phyloP scores from a whole-genome alignment of 2,888 invertebrate species.

The Drosophila helvetica region DNA sequence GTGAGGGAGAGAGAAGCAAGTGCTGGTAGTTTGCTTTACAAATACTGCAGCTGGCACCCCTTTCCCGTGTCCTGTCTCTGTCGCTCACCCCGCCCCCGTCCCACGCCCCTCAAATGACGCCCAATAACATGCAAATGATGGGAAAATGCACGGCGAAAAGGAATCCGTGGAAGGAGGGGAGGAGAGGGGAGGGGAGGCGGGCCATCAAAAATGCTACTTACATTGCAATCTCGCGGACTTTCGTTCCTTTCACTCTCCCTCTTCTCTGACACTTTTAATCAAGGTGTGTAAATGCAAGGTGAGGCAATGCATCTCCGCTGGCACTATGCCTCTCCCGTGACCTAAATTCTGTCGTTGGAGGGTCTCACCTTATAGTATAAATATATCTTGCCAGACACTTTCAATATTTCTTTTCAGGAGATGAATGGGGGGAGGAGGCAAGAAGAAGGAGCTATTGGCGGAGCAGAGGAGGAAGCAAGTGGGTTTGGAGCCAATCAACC shows the following conservation, averaged over 20 bases:
- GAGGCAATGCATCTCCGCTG: neutral
- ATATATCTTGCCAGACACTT: slow-evolving; percentile 40
- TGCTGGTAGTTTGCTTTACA: slow-evolving; percentile 30
- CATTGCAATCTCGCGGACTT: slow-evolving; percentile 42
- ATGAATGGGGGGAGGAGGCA: no score
- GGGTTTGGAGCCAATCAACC: slow-evolving; percentile 36
- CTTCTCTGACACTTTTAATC: slow-evolving; percentile 17
- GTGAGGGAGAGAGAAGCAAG: slow-evolving; percentile 8
- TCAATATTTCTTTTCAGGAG: slow-evolving; percentile 60
- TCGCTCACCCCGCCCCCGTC: neutral
- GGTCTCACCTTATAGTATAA: neutral
- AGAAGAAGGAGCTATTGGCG: neutral
- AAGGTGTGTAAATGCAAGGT: neutral
- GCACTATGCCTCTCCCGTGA: no score
- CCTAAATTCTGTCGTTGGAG: neutral
- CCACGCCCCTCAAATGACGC: slow-evolving; percentile 24
- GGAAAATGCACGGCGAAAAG: slow-evolving; percentile 54
- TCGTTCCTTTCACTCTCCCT: neutral
- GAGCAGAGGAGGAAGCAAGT: neutral
- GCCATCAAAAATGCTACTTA: slow-evolving; percentile 66
- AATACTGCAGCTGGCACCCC: slow-evolving; percentile 1
- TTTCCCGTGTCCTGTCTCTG: neutral
- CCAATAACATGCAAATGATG: slow-evolving; percentile 76
- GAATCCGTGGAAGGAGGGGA: neutral
- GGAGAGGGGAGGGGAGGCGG: slow-evolving; percentile 19